These are phyloP conservation scores for Scylla paramamosain DNA, from an alignment of 1,140 invertebrate species.

Conservation along the genomic window DNA sequence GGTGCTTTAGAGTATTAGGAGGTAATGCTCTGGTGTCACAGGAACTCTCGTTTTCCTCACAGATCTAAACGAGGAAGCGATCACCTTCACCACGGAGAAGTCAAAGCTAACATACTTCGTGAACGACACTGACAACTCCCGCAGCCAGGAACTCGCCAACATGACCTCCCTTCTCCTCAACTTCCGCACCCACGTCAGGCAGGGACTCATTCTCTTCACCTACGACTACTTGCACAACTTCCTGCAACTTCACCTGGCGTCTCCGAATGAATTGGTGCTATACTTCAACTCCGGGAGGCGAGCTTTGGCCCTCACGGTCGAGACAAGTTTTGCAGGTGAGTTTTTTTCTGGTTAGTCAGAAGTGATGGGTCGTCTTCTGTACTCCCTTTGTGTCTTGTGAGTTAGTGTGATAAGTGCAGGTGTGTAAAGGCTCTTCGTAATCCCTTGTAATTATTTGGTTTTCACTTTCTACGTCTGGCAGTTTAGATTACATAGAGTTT, in stretches of 20 bases:
- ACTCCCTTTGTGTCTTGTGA: neutral
- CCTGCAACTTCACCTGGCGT: slow-evolving; percentile 50
- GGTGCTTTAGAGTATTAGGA: too few relatives aligned
- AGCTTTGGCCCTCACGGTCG: neutral
- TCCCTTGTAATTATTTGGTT: too few relatives aligned
- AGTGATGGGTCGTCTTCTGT: neutral
- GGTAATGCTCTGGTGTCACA: too few relatives aligned
- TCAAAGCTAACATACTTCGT: slow-evolving; percentile 60
- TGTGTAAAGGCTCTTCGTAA: too few relatives aligned
- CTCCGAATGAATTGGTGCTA: slow-evolving; percentile 29
- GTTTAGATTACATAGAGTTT: too few relatives aligned
- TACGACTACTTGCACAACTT: slow-evolving; percentile 52
- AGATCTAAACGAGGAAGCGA: slow-evolving; percentile 58
- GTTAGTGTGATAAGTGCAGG: too few relatives aligned
- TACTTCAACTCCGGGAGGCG: slow-evolving; percentile 47
- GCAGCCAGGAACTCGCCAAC: slow-evolving; percentile 28
- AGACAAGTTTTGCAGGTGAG: slow-evolving; percentile 21
- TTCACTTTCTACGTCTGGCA: too few relatives aligned
- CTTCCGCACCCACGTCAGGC: slow-evolving; percentile 46
- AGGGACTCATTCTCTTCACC: slow-evolving; percentile 54
- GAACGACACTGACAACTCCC: slow-evolving; percentile 29
- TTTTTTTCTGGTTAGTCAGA: neutral
- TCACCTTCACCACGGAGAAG: slow-evolving; percentile 60
- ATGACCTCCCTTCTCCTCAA: slow-evolving; percentile 53
- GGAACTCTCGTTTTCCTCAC: neutral